Evolutionary conservation across 92 coral and sea anemone genomes (phyloP).

Genomic region (Zoanthus solanderi): DNA sequence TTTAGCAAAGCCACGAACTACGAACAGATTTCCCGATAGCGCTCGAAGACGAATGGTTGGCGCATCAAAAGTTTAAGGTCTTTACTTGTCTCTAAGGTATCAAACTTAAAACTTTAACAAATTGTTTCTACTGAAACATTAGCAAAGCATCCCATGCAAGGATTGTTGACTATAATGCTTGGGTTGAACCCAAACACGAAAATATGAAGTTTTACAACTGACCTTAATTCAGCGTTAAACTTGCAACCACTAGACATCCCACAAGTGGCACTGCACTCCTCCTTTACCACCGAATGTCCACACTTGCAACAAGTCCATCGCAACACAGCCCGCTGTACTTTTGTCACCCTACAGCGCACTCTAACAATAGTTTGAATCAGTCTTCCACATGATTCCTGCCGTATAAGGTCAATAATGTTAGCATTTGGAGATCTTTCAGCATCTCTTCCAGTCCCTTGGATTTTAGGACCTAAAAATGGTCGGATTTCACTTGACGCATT

Average conservation of each 20-base stretch:
- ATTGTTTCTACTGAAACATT: too few relatives aligned
- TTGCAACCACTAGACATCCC: constrained; percentile 56
- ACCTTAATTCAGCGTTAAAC: constrained; percentile 88
- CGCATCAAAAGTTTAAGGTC: too few relatives aligned
- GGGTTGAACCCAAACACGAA: not conserved
- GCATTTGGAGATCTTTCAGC: constrained; percentile 34
- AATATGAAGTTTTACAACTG: not conserved
- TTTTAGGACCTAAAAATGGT: not conserved
- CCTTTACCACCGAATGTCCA: constrained; percentile 74
- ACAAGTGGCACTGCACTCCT: constrained; percentile 81
- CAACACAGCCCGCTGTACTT: constrained; percentile 84
- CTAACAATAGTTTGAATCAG: constrained; percentile 80
- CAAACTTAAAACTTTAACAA: too few relatives aligned
- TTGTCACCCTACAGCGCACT: constrained; percentile 83
- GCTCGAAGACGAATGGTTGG: too few relatives aligned
- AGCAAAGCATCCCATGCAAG: too few relatives aligned
- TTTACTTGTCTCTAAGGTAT: too few relatives aligned
- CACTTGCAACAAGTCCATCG: constrained; percentile 91
- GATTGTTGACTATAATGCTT: too few relatives aligned
- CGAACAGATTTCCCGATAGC: too few relatives aligned
- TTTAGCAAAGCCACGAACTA: too few relatives aligned
- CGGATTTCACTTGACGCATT: not conserved
- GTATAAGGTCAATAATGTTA: constrained; percentile 69
- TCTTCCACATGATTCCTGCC: constrained; percentile 66
- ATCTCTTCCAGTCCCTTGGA: not conserved